Base-by-base conservation (phyloP, 2,888 invertebrate species). In the Macroteleia sp. region DNA sequence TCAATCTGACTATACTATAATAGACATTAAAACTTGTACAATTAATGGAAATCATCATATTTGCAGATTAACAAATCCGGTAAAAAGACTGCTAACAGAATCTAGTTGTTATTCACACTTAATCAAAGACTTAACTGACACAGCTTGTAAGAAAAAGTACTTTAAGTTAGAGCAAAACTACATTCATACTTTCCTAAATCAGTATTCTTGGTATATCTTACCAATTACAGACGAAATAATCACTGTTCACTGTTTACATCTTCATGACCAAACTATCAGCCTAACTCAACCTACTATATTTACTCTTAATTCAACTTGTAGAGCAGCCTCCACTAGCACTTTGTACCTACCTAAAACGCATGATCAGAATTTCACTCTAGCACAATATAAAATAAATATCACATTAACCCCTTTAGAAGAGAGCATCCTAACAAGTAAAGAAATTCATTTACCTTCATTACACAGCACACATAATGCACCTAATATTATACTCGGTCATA, bases 81-180 rank as follows among this genome's bases (percentile, higher is more conserved):
- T 25, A 25, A 5, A 48, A 8, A 28, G 30, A 48, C 16, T 48
- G 4, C 3, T 30, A 1, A 48, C 48, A 30, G 48, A 48, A 8
- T 30, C 30, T 1, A 48, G 48, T 48, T 48, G 30, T 28, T 48
- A 48, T 30, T 12, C 28, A 17, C 48, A 30, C n/a, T 25, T 48
- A 12, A 30, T 48, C 6, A 48, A 48, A 16, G 48, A 48, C 8
- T 10, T 48, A 4, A 48, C 28, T 28, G 48, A 48, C 30, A 30
- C 28, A 30, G 1, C 28, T 17, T 48, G 16, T 16, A 48, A 30
- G 12, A 30, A 48, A 12, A 48, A 48, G 30, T 48, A 30, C 22
- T 48, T 48, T 48, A 48, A 28, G 16, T 30, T 48, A 8, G 3
- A 48, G 30, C 48, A 30, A 30, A 48, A 1, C 12, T 44, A 44